Base-by-base conservation (phyloP, 2,113 vertebrate genomes). In the Hippolais icterina region DNA sequence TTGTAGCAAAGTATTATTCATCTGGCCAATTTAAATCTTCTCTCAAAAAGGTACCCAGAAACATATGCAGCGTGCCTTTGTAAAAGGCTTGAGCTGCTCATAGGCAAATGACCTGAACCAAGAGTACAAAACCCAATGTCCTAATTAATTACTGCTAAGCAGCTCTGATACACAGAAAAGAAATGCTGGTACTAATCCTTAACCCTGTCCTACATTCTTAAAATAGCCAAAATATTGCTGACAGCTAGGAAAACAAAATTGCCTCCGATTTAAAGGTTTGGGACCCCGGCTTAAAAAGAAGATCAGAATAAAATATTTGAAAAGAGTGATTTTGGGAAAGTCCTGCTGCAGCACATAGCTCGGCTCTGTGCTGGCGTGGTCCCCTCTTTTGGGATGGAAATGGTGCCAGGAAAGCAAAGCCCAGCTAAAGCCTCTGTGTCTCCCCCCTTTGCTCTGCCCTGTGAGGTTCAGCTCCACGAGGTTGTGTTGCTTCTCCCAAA, bases 81-180 rank as follows among this genome's bases (percentile, higher is more conserved):
- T 98, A 88, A 97, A 98, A 95, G 97, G 97, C 97, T 97, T 33
- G 97, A 97, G 97, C 97, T 86, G 98, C 98, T 98, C 98, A 96
- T 98, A 98, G 98, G 98, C 98, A 98, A 98, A 98, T 98, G 98
- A 98, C 98, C 98, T 98, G 98, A 98, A 98, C 97, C 95, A 94
- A 96, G 96, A 97, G 96, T 97, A 98, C 98, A 98, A 98, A 98
- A 98, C 98, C 97, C 97, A 97, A 97, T 97, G 98, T 98, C 98
- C 98, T 98, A 98, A 98, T 98, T 98, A 98, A 98, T 98, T 98
- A 98, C 97, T 95, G 97, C 98, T 98, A 98, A 98, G 98, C 97
- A 95, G 98, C 97, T 98, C 98, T 98, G 98, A 98, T 98, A 98
- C 95, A 96, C 94, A 97, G 98, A 97, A 98, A 97, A 97, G 97